Evolutionary conservation across 2,888 invertebrate genomes (phyloP).

Genomic region (Chrysolina oricalcia): DNA sequence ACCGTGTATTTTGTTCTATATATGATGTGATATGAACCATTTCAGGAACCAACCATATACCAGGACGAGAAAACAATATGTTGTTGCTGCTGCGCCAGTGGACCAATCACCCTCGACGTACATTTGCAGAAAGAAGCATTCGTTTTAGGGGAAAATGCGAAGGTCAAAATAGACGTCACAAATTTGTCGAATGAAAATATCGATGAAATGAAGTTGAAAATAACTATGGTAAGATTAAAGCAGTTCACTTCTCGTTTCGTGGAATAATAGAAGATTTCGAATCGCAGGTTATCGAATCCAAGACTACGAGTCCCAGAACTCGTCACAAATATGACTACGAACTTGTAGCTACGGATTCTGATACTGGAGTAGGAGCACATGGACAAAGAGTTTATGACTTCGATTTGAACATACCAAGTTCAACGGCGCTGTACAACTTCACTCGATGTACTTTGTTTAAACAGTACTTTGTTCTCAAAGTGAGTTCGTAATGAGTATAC

Average conservation of each 20-base stretch:
- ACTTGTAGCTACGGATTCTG: conserved; percentile 37
- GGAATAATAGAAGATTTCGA: not conserved
- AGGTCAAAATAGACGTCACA: conserved; percentile 81
- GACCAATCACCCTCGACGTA: conserved; percentile 81
- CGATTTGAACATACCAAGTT: conserved; percentile 52
- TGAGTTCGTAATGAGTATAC: conserved; percentile 37
- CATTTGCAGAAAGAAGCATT: conserved; percentile 83
- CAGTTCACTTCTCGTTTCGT: not conserved
- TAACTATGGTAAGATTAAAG: conserved; percentile 76
- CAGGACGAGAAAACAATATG: conserved; percentile 85
- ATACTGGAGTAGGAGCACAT: conserved; percentile 58
- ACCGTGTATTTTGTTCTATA: too few relatives aligned
- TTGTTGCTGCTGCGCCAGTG: conserved; percentile 85
- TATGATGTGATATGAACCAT: not conserved
- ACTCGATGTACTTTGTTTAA: conserved; percentile 49
- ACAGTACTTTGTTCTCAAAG: conserved; percentile 46
- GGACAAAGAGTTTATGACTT: conserved; percentile 56
- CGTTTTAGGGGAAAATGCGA: conserved; percentile 85
- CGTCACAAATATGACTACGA: conserved; percentile 45
- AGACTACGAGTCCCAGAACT: conserved; percentile 40
- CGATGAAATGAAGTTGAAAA: conserved; percentile 76
- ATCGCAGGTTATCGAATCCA: conserved; percentile 46
- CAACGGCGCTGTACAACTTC: conserved; percentile 54
- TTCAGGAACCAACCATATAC: conserved; percentile 79
- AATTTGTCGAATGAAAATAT: conserved; percentile 83